A percentile compares a stretch with the other conserved stretches of the same genome.
phyloP scores from a whole-genome alignment of 1,140 invertebrate genomes.

The Drosophila bocki region DNA sequence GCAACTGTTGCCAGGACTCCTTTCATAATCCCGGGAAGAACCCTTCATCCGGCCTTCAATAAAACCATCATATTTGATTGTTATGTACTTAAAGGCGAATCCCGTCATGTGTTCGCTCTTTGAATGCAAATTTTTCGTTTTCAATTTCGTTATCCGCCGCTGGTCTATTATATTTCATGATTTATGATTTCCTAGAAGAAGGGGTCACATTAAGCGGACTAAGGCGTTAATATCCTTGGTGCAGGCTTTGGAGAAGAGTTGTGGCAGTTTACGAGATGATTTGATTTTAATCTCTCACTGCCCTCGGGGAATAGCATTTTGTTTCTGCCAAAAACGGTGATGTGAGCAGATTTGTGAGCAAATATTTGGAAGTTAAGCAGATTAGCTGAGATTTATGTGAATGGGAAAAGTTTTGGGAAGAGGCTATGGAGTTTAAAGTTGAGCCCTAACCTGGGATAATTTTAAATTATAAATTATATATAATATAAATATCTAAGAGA shows the following conservation, averaged over 20 bases:
- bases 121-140: conserved; percentile 66
- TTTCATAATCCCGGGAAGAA: conserved; percentile 46
- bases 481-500: neutral
- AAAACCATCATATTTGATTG: conserved; percentile 75
- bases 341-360: conserved; percentile 50
- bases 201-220: conserved; percentile 56
- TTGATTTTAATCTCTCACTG: conserved; percentile 71
- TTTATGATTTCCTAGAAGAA: conserved; percentile 51
- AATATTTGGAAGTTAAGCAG: conserved; percentile 39
- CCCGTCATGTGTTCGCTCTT: conserved; percentile 25
- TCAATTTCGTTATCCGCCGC: conserved; percentile 56
- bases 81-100: conserved; percentile 73
- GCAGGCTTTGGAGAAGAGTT: conserved; percentile 60
- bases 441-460: neutral
- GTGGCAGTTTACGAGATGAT: conserved; percentile 65
- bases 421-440: neutral
- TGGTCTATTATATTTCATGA: conserved; percentile 62
- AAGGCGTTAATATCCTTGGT: conserved; percentile 73
- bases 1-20: conserved; percentile 71
- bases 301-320: conserved; percentile 38
- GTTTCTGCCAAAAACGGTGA: conserved; percentile 26
- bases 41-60: conserved; percentile 49
- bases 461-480: neutral
- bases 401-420: neutral
- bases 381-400: conserved; percentile 16